Evolutionary conservation across 92 coral and sea anemone genomes (phyloP).

Genomic region (Porites divaricata): DNA sequence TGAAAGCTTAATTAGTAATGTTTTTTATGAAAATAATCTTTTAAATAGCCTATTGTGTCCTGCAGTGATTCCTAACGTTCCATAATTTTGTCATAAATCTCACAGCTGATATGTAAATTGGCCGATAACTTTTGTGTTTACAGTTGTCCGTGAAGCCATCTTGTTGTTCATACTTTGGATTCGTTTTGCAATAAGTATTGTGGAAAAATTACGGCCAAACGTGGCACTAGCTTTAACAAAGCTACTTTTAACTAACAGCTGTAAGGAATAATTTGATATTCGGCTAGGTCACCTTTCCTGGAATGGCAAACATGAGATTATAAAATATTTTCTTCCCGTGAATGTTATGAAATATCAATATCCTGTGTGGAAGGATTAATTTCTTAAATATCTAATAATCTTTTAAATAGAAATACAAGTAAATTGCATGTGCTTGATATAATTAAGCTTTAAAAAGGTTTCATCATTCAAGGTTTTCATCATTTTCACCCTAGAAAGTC

Average conservation of each 20-base stretch:
- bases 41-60: neutral
- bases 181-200: neutral
- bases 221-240: neutral
- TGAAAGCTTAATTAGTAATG: no score
- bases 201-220: neutral
- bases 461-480: no score
- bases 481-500: no score
- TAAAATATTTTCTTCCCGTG: neutral
- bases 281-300: neutral
- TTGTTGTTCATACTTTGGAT: neutral
- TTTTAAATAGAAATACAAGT: neutral
- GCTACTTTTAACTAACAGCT: constrained; percentile 8
- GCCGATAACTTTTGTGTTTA: neutral
- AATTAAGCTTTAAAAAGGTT: no score
- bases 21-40: no score
- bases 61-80: constrained; percentile 4
- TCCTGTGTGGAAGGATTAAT: neutral
- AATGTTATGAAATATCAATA: neutral
- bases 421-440: no score
- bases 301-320: constrained; percentile 13
- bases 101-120: constrained; percentile 8
- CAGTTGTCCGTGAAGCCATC: neutral
- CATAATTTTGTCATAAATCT: neutral
- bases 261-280: constrained; percentile 25
- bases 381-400: neutral